phyloP scores from a whole-genome alignment of 2,888 invertebrate genomes.

The Anthrax anthrax region DNA sequence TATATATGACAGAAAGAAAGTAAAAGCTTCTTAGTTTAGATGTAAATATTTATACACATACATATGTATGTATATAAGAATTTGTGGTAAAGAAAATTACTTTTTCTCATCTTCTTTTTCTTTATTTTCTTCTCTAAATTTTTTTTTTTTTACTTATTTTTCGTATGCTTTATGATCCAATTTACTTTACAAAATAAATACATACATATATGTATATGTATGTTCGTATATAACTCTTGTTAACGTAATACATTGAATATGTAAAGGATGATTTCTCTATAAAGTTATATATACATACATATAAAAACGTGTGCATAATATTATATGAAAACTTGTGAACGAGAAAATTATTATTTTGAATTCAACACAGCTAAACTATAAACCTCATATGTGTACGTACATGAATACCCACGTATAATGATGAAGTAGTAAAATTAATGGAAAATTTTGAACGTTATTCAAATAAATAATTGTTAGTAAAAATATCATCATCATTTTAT shows the following conservation, averaged over 20 bases:
- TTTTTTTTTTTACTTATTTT: no score
- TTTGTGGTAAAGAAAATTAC: not conserved
- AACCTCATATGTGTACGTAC: not conserved
- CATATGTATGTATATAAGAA: not conserved
- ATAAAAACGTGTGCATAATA: not conserved
- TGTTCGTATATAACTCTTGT: no score
- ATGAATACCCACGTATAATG: slow-evolving; percentile 5
- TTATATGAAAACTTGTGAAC: slow-evolving; percentile 12
- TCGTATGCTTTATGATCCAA: slow-evolving; percentile 9
- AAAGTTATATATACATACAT: not conserved
- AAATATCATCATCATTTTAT: no score
- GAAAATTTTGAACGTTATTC: slow-evolving; percentile 1
- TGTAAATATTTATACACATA: not conserved
- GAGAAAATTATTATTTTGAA: slow-evolving; percentile 13
- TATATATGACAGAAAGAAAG: no score
- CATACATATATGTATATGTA: no score
- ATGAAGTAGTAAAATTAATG: slow-evolving; percentile 12
- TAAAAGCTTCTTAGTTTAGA: no score
- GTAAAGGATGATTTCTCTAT: no score
- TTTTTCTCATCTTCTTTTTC: no score
- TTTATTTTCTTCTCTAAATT: no score
- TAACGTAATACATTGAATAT: no score
- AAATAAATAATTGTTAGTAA: no score
- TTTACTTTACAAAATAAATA: slow-evolving; percentile 1
- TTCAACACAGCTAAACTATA: slow-evolving; percentile 6